These are phyloP conservation scores for Sinocyclocheilus grahami DNA, from an alignment of 2,113 vertebrate species.

Conservation along the genomic window DNA sequence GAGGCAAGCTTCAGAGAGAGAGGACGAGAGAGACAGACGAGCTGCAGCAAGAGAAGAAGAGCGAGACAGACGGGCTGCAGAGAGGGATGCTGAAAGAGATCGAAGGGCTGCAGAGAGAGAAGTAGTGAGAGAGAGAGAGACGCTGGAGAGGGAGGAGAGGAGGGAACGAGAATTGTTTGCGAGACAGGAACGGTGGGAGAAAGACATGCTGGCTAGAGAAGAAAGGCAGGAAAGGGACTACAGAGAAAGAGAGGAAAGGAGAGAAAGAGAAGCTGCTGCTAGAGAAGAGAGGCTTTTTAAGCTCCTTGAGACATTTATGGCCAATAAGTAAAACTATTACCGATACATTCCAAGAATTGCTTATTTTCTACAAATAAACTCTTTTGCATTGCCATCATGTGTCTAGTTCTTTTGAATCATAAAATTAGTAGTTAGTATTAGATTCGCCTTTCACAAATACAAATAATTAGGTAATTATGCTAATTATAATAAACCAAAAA, in stretches of 20 bases:
- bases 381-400: slow-evolving; percentile 15
- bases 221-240: slow-evolving; percentile 37
- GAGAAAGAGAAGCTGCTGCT: slow-evolving; percentile 47
- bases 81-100: slow-evolving; percentile 47
- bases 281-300: slow-evolving; percentile 56
- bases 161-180: slow-evolving; percentile 50
- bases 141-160: slow-evolving; percentile 44
- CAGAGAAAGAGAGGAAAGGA: slow-evolving; percentile 50
- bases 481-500: not conserved
- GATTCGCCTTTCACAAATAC: not conserved
- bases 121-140: slow-evolving; percentile 36
- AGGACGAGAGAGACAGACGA: slow-evolving; percentile 45
- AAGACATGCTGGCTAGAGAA: slow-evolving; percentile 45
- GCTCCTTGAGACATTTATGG: slow-evolving; percentile 50
- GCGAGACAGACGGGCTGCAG: slow-evolving; percentile 37
- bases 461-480: not conserved
- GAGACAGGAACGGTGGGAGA: slow-evolving; percentile 54
- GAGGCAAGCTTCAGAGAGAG: slow-evolving; percentile 39
- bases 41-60: slow-evolving; percentile 49
- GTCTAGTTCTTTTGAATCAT: not conserved
- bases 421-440: not conserved
- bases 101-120: slow-evolving; percentile 45
- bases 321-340: slow-evolving; percentile 40
- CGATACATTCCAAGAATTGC: slow-evolving; percentile 19
- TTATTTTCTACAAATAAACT: slow-evolving; percentile 51